Conservation (phyloP, 2,113 vertebrate genomes). For the Gadus chalcogrammus region DNA sequence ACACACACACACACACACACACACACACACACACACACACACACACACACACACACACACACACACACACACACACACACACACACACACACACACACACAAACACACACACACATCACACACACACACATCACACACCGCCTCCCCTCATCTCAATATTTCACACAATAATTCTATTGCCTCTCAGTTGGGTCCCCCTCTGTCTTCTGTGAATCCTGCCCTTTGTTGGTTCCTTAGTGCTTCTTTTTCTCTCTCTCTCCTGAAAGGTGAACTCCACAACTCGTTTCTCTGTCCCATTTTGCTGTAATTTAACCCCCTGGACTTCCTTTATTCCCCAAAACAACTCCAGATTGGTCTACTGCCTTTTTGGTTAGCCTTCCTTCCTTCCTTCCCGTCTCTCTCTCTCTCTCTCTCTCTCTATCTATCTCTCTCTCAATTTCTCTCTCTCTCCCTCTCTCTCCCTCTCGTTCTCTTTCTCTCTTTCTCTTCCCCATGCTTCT, state of each 20-base stretch:
- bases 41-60: no score
- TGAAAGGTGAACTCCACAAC: slow-evolving; percentile 3
- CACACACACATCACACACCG: slow-evolving; percentile 4
- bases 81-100: no score
- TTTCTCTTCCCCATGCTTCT: background rate
- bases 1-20: no score
- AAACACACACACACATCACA: slow-evolving; percentile 1
- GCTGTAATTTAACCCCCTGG: no score
- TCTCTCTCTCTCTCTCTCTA: background rate
- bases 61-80: no score
- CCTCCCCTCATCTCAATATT: background rate
- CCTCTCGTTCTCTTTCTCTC: background rate
- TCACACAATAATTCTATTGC: slow-evolving; percentile 6
- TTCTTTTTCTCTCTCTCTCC: slow-evolving; percentile 3
- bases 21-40: no score
- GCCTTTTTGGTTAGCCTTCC: background rate
- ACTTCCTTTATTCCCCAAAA: no score
- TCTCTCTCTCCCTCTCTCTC: background rate
- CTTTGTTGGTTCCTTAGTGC: slow-evolving; percentile 4
- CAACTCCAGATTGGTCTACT: no score
- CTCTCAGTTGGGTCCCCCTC: slow-evolving; percentile 27
- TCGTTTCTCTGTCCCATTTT: no score
- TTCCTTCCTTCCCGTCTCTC: slow-evolving; percentile 10
- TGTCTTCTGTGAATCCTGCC: no score
- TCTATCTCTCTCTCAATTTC: background rate